Base-by-base conservation (phyloP, 1,140 invertebrate species). In the Vanessa atalanta region DNA sequence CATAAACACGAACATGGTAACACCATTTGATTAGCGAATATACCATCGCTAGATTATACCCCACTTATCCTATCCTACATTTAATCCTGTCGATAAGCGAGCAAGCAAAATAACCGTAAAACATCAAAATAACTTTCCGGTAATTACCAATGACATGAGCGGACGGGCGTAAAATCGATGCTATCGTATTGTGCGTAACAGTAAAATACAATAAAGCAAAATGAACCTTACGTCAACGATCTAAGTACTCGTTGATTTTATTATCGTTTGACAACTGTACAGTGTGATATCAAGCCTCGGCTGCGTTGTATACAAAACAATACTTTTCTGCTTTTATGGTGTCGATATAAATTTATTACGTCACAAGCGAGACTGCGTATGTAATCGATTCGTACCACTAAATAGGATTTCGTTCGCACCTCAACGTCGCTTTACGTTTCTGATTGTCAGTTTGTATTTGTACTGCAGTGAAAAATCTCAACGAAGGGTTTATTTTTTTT, bases 71-170 rank as follows among this genome's bases (percentile, higher is more conserved):
- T 67, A 72, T 72, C 68, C 57, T 70, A 63, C 68, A 70, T 70
- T 70, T 70, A 70, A 60, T 66, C 37, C 53, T 57, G 37, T n/a
- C 47, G 66, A 74, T 74, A 74, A 69, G 72, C 73, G 72, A 74
- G 72, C 72, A 69, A 65, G 72, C 72, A 64, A 75, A 70, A 70
- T 70, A 75, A 47, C 70, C 77, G 75, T 79, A 76, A 73, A 81
- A 60, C 75, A 78, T 83, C 68, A 75, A 79, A 77, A 83, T 78
- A 78, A 51, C 78, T 78, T 78, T 80, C 75, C 78, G 78, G 65
- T 71, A 68, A 80, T 81, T 79, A 83, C 65, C 79, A 73, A 79
- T 83, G 82, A 77, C 78, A 80, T 82, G 81, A 79, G 64, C 65
- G 57, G 72, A 79, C 73, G 65, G 72, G 65, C 80, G 80, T 79